Percentiles rank a stretch among this genome's conserved stretches.
phyloP scores from a whole-genome alignment of 2,113 vertebrate species.

The Phrynosoma blainvillii region DNA sequence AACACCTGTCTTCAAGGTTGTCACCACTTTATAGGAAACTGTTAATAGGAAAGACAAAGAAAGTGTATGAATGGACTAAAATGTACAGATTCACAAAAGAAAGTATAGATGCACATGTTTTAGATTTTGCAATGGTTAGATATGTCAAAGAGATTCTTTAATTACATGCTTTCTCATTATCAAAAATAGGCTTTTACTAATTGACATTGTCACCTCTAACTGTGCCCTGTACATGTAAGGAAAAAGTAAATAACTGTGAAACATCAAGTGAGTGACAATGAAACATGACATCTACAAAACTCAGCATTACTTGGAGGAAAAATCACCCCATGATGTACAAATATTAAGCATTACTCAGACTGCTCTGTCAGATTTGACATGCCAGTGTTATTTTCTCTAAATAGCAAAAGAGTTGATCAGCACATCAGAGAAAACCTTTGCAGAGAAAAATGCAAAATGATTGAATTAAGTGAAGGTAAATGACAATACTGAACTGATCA shows the following conservation, averaged over 20 bases:
- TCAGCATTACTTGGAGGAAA: background rate
- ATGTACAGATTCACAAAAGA: background rate
- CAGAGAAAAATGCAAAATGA: background rate
- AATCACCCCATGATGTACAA: background rate
- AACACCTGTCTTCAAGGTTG: background rate
- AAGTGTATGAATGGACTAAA: background rate
- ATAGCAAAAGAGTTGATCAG: background rate
- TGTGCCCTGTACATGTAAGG: background rate
- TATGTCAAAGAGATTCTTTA: background rate
- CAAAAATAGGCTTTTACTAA: constrained; percentile 11
- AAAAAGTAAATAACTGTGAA: background rate
- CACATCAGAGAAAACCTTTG: background rate
- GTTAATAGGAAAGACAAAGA: background rate
- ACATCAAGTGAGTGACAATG: background rate
- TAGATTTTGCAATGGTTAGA: background rate
- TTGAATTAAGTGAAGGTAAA: background rate
- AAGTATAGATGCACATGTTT: background rate
- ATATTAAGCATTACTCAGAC: background rate
- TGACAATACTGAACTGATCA: background rate
- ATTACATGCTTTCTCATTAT: background rate
- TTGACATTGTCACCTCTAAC: background rate
- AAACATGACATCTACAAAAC: background rate
- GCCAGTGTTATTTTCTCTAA: constrained; percentile 4
- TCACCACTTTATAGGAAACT: background rate
- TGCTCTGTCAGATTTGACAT: constrained; percentile 1